Base-by-base conservation (phyloP, 2,888 invertebrate species). In the Heliothis peltigera region DNA sequence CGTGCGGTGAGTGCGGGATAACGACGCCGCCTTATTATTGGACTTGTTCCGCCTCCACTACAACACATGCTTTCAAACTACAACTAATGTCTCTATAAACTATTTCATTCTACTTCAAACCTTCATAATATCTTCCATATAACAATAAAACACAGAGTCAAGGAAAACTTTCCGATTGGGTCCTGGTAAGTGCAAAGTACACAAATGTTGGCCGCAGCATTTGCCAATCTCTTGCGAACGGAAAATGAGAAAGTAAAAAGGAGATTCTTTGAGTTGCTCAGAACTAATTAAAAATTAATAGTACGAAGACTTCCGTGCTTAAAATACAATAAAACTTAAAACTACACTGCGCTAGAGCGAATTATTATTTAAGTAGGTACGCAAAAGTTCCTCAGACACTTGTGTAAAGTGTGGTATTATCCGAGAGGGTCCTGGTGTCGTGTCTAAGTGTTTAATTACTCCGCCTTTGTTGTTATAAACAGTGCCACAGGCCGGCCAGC, bases 401-500 rank as follows among this genome's bases (percentile, higher is more conserved):
- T 75, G 69, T 80, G 66, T 66, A 53, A 63, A 75, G 63, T 72
- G 47, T 80, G 77, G 84, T 76, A 84, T 87, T 86, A 86, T 83
- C 84, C 81, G 78, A 68, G 62, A 75, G 75, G 80, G 82, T 80
- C 83, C 85, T 74, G 80, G 81, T 84, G 83, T 80, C 84, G 77
- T 84, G 83, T 87, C 87, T 89, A 89, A 89, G 89, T 91, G 89
- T 89, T 90, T 91, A 91, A 92, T 91, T 90, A 91, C 91, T 89
- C 78, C 81, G 84, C 87, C 90, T 88, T 89, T 90, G 91, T 91
- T 90, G 91, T 91, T 91, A 89, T 89, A 91, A 90, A 90, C 90
- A 88, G 86, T 79, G 82, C 86, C 89, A 79, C 88, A 87, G 86
- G 84, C 87, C 81, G 80, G 84, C 58, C 64, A 76, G 59, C 74